Evolutionary conservation across 1,140 invertebrate species (phyloP).

Genomic region (Archegozetes longisetosus): DNA sequence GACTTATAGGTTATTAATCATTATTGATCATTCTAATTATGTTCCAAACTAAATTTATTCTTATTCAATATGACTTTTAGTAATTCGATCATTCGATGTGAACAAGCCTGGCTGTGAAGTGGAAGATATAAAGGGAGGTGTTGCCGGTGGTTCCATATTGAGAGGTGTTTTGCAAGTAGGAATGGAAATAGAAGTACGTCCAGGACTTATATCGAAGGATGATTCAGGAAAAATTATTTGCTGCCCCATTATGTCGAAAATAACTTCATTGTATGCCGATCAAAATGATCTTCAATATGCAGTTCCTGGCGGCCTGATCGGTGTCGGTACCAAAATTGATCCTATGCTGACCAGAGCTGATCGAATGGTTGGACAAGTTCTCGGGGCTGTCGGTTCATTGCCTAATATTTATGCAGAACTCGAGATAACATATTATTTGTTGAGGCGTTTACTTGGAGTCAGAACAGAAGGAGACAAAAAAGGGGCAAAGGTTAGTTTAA

Average conservation of each 20-base stretch:
- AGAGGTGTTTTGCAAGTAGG: slow-evolving; percentile 82
- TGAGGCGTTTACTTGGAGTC: slow-evolving; percentile 87
- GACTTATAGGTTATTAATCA: slow-evolving; percentile 54
- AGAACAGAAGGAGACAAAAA: slow-evolving; percentile 98
- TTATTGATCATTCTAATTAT: background rate
- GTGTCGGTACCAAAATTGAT: slow-evolving; percentile 98
- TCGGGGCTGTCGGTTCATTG: slow-evolving; percentile 89
- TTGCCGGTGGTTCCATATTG: slow-evolving; percentile 93
- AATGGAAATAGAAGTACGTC: slow-evolving; percentile 79
- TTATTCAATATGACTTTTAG: slow-evolving; percentile 29
- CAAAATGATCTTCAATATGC: slow-evolving; percentile 98
- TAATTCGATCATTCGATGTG: slow-evolving; percentile 97
- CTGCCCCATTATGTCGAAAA: slow-evolving; percentile 85
- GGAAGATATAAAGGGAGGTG: slow-evolving; percentile 92
- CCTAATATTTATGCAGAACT: slow-evolving; percentile 96
- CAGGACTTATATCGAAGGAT: slow-evolving; percentile 88
- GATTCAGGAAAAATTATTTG: slow-evolving; percentile 88
- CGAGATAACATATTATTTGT: slow-evolving; percentile 92
- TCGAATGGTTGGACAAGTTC: slow-evolving; percentile 90
- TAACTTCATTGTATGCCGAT: slow-evolving; percentile 96
- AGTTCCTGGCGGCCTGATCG: slow-evolving; percentile 93
- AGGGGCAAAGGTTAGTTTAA: slow-evolving; percentile 64
- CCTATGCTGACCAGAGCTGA: slow-evolving; percentile 94
- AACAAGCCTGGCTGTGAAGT: slow-evolving; percentile 99
- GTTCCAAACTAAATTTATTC: slow-evolving; percentile 10